phyloP scores from a whole-genome alignment of 2,888 invertebrate genomes.

The Perithous albicinctus region DNA sequence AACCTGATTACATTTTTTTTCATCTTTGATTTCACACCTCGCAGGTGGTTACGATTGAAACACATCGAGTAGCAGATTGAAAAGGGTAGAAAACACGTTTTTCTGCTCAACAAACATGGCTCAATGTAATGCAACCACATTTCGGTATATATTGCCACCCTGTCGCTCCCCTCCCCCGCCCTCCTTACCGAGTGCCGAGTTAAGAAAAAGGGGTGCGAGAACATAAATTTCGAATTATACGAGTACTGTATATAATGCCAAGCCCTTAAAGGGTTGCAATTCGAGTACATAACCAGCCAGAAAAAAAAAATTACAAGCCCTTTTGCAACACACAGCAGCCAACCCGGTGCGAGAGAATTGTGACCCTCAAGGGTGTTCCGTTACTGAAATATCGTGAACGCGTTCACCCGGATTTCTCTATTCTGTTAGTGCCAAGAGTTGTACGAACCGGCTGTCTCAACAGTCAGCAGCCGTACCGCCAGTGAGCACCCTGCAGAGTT shows the following conservation, averaged over 20 bases:
- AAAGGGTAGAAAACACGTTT: slow-evolving; percentile 27
- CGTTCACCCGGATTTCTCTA: slow-evolving; percentile 14
- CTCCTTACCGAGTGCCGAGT: slow-evolving; percentile 35
- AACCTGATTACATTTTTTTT: too few relatives aligned
- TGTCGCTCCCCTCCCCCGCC: slow-evolving; percentile 18
- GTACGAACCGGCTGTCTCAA: slow-evolving; percentile 39
- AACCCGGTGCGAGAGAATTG: neutral
- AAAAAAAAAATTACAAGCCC: slow-evolving; percentile 60
- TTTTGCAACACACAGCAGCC: slow-evolving; percentile 28
- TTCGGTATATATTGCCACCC: slow-evolving; percentile 10
- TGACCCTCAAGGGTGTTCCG: slow-evolving; percentile 32
- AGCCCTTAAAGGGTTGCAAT: slow-evolving; percentile 57
- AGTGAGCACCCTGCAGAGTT: slow-evolving; percentile 29
- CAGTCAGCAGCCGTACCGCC: slow-evolving; percentile 2
- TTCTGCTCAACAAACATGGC: neutral
- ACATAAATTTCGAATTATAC: slow-evolving; percentile 69
- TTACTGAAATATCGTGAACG: slow-evolving; percentile 41
- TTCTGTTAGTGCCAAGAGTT: neutral
- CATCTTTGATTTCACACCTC: slow-evolving; percentile 29
- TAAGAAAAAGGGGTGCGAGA: slow-evolving; percentile 39
- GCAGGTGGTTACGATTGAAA: slow-evolving; percentile 29
- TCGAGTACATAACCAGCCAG: slow-evolving; percentile 53
- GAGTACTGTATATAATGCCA: slow-evolving; percentile 52
- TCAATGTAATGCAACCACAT: neutral
- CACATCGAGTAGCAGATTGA: neutral